These are phyloP conservation scores for Benitochromis conjunctus DNA, from an alignment of 2,113 vertebrate species.

Conservation along the genomic window DNA sequence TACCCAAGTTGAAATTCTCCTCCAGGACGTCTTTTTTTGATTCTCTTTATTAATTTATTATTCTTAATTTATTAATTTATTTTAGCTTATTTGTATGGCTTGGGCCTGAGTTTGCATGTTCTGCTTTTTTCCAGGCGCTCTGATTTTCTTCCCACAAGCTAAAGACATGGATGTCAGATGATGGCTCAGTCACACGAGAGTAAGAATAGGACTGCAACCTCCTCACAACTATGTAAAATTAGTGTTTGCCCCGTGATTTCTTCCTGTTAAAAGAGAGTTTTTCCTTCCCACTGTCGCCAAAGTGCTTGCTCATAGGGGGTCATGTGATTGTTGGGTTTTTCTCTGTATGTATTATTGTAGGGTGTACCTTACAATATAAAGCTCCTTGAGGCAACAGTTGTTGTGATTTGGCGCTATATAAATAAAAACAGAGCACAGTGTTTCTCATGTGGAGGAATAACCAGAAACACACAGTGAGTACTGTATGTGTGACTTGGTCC, in stretches of 20 bases:
- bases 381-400: too few species aligned
- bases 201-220: neutral
- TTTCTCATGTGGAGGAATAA: neutral
- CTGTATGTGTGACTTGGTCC: neutral
- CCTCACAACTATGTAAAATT: neutral
- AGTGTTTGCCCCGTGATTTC: too few species aligned
- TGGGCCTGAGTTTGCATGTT: neutral
- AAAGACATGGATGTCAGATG: neutral
- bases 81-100: neutral
- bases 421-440: too few species aligned
- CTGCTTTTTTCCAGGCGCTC: neutral
- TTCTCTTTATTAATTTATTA: neutral
- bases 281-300: too few species aligned
- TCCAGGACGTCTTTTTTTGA: neutral
- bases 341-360: too few species aligned
- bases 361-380: too few species aligned
- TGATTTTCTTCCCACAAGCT: neutral
- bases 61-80: neutral
- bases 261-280: too few species aligned
- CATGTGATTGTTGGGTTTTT: too few species aligned
- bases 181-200: neutral
- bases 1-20: neutral
- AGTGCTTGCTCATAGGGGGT: too few species aligned
- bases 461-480: neutral
- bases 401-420: too few species aligned